Base-by-base conservation (phyloP, 2,888 invertebrate genomes). In the Diaprepes abbreviatus region DNA sequence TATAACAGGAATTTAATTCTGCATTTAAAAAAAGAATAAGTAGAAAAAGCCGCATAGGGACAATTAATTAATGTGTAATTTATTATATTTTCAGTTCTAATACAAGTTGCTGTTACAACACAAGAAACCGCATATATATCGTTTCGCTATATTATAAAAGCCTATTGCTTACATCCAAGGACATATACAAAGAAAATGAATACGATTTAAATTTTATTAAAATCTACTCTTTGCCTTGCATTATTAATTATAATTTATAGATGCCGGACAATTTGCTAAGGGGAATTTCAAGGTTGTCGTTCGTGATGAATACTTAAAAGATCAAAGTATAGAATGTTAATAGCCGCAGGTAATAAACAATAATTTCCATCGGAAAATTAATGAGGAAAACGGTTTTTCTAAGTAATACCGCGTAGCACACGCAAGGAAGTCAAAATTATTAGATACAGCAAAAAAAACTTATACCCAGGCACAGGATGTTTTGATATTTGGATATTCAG, bases 271-370 rank as follows among this genome's bases (percentile, higher is more conserved):
- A 59, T 62, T 48, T 17, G 36, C 28, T 24, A 33, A 19, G 1
- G 35, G 36, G 36, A 62, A 50, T 62, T 62, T 62, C 62, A 62
- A 62, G 62, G 62, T 48, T 62, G 50, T 40, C 28, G 40, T 43
- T 7, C 17, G 43, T 28, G 58, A 28, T 14, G 16, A 59, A 28
- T 33, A 45, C 33, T 48, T 6, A 50, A 38, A 50, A 28, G 48
- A 50, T 50, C 48, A 50, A 45, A 50, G 48, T 50, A 28, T 50
- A 50, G 16, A 50, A 50, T 31, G 31, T 28, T 50, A 50, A 50
- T 19, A 43, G 16, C 1, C 9, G 17, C 9, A 17, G 17, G 10
- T 19, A 19, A 19, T 48, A 24, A 50, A 50, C 48, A 50, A 50
- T 28, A 28, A 50, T 28, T 50, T 28, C 14, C 14, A 50, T 28